These are phyloP conservation scores for Suillia variegata DNA, from an alignment of 2,888 invertebrate species.

Conservation along the genomic window DNA sequence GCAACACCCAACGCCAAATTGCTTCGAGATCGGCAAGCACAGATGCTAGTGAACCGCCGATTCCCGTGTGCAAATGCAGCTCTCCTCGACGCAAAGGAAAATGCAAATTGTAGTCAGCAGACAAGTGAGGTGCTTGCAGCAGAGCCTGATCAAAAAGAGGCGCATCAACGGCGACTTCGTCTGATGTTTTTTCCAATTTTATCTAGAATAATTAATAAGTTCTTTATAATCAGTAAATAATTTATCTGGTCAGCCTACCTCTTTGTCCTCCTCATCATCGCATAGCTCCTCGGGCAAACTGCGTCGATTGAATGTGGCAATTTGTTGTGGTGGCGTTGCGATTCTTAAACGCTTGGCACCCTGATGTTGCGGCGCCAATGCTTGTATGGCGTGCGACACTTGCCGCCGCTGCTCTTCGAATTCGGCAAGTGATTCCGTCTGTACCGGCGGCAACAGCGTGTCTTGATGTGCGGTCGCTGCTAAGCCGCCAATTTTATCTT, in stretches of 20 bases:
- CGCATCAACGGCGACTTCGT: no score
- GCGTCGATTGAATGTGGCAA: constrained; percentile 83
- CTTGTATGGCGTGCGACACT: constrained; percentile 84
- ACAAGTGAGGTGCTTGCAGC: constrained; percentile 54
- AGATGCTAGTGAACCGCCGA: constrained; percentile 85
- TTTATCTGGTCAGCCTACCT: not conserved
- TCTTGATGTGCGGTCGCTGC: constrained; percentile 34
- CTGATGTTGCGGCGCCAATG: constrained; percentile 73
- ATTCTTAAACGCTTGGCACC: constrained; percentile 75
- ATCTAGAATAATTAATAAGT: constrained; percentile 2
- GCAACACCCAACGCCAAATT: constrained; percentile 85
- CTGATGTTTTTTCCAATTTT: no score
- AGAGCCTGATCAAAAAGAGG: constrained; percentile 49
- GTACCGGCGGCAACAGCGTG: constrained; percentile 38
- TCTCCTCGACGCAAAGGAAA: constrained; percentile 90
- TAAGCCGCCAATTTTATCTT: not conserved
- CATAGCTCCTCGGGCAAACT: constrained; percentile 72
- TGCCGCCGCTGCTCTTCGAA: constrained; percentile 84
- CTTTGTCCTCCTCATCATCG: not conserved
- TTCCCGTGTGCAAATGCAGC: constrained; percentile 80
- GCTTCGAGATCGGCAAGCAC: constrained; percentile 84
- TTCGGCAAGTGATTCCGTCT: constrained; percentile 58
- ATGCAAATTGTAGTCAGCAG: constrained; percentile 79
- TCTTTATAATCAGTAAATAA: no score
- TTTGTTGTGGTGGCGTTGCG: constrained; percentile 88